phyloP scores from a whole-genome alignment of 2,888 invertebrate genomes.

The Heliconius aoede region DNA sequence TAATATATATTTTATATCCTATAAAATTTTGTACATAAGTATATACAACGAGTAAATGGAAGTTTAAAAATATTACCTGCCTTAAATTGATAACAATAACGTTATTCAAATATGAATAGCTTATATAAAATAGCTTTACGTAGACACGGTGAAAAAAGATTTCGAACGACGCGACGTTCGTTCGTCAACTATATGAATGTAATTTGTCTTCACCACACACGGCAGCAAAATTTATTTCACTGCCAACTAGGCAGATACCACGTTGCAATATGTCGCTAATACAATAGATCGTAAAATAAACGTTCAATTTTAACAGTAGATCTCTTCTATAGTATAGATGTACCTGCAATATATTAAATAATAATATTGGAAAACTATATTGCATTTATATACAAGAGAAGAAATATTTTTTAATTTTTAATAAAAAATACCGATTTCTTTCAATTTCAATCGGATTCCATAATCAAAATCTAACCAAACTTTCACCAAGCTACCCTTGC shows the following conservation, averaged over 20 bases:
- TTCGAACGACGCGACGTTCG: neutral
- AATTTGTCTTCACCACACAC: conserved; percentile 28
- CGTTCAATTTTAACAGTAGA: neutral
- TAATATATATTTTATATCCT: no score
- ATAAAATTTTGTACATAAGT: no score
- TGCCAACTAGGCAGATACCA: conserved; percentile 22
- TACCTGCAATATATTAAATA: neutral
- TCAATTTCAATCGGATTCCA: no score
- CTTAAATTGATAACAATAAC: neutral
- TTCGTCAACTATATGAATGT: conserved; percentile 27
- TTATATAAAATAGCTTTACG: neutral
- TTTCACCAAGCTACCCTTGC: no score
- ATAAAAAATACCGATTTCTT: no score
- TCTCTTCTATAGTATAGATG: neutral
- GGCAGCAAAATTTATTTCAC: conserved; percentile 27
- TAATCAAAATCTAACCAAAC: no score
- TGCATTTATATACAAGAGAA: neutral
- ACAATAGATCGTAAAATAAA: conserved; percentile 23
- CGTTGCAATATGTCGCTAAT: conserved; percentile 26
- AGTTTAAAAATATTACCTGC: neutral
- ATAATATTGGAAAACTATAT: neutral
- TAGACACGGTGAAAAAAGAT: conserved; percentile 4
- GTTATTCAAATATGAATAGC: neutral
- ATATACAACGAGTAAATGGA: no score
- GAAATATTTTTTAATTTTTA: no score